Percentiles rank a stretch among this genome's conserved stretches.
These are phyloP conservation scores for Athalia cordata DNA, from an alignment of 2,888 invertebrate genomes.

Conservation along the genomic window DNA sequence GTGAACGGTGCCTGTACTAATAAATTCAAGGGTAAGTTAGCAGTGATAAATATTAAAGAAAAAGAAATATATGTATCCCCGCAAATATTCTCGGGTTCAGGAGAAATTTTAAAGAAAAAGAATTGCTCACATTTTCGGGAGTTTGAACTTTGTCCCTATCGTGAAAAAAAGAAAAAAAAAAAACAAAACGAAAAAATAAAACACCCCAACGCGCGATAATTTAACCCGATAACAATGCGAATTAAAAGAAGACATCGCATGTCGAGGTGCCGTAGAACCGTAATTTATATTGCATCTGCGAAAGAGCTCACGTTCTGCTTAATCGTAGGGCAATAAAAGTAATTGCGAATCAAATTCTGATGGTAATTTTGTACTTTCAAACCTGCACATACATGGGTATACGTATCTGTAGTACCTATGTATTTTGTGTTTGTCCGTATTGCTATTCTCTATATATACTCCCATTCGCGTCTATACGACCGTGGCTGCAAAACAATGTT, in stretches of 20 bases:
- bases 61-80: not conserved
- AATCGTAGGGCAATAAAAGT: slow-evolving; percentile 12
- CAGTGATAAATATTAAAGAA: not conserved
- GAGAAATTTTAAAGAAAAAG: not conserved
- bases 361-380: slow-evolving; percentile 21
- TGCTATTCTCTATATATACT: not conserved
- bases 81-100: too few species aligned
- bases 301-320: not conserved
- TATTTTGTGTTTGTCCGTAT: slow-evolving; percentile 3
- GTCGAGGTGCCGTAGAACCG: slow-evolving; percentile 10
- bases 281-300: not conserved
- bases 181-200: not conserved
- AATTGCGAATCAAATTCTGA: slow-evolving; percentile 30
- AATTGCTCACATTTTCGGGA: not conserved
- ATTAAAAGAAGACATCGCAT: slow-evolving; percentile 32
- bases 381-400: not conserved
- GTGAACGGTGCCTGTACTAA: slow-evolving; percentile 80
- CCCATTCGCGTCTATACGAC: too few species aligned
- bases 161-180: not conserved
- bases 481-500: too few species aligned
- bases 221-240: slow-evolving; percentile 20
- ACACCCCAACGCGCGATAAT: not conserved
- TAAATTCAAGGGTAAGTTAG: slow-evolving; percentile 77
- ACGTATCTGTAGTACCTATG: not conserved
- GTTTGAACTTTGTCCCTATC: not conserved